Conservation (phyloP, 1,140 invertebrate genomes). For the Halesus radiatus region DNA sequence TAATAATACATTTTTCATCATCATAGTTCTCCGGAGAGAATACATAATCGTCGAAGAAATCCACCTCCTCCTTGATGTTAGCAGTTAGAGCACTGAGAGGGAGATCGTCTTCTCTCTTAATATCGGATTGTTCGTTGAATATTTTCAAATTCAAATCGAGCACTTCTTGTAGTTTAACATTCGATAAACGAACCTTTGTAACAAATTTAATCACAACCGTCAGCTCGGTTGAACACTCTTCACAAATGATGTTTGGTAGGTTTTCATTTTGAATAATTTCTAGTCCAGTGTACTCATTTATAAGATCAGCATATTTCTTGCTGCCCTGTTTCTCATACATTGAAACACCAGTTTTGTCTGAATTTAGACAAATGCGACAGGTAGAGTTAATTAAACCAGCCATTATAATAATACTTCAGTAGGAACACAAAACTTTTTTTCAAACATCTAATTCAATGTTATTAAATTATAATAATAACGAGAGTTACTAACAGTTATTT, state of each 20-base stretch:
- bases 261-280: slow-evolving; percentile 20
- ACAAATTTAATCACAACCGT: slow-evolving; percentile 32
- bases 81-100: background rate
- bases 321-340: slow-evolving; percentile 20
- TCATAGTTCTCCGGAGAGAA: background rate
- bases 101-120: slow-evolving; percentile 20
- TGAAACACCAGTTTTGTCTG: slow-evolving; percentile 3
- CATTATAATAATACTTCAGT: slow-evolving; percentile 16
- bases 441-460: background rate
- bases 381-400: slow-evolving; percentile 7
- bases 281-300: slow-evolving; percentile 43
- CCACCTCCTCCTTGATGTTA: slow-evolving; percentile 4
- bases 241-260: slow-evolving; percentile 34
- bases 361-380: slow-evolving; percentile 36
- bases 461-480: background rate
- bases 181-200: slow-evolving; percentile 35
- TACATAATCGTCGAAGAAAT: background rate
- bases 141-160: slow-evolving; percentile 27
- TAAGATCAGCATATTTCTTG: slow-evolving; percentile 36
- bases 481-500: background rate
- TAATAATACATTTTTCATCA: background rate
- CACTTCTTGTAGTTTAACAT: slow-evolving; percentile 26
- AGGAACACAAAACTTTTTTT: background rate
- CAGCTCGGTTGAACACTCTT: slow-evolving; percentile 30
- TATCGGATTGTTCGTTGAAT: background rate